Percentiles rank a stretch among this genome's conserved stretches.
Conservation (phyloP, 2,888 invertebrate species). For the Metacarcinus magister region DNA sequence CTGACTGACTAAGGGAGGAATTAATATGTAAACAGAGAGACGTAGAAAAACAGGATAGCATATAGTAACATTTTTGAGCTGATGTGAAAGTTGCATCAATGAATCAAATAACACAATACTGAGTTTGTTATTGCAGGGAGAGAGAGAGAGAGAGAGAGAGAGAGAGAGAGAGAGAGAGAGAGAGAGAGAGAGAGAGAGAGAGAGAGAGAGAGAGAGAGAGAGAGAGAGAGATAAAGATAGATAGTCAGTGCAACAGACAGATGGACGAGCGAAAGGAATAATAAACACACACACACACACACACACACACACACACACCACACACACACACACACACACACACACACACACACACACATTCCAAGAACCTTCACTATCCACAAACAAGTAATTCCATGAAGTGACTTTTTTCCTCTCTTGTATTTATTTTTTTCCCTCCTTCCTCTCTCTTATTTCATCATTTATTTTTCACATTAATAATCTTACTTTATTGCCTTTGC, state of each 20-base stretch:
- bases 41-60: too few species aligned
- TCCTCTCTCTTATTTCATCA: not conserved
- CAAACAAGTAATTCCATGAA: too few species aligned
- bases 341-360: not conserved
- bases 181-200: slow-evolving; percentile 26
- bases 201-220: not conserved
- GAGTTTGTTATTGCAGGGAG: not conserved
- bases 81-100: too few species aligned
- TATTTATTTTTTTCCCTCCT: not conserved
- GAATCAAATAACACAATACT: too few species aligned
- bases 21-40: too few species aligned
- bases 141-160: not conserved
- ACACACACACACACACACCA: too few species aligned
- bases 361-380: too few species aligned
- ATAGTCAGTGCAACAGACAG: not conserved
- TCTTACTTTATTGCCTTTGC: not conserved
- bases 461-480: not conserved
- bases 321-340: not conserved
- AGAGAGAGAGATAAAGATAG: not conserved
- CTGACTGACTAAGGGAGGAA: not conserved
- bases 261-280: not conserved
- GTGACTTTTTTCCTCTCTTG: not conserved
- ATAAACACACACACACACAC: not conserved
- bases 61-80: too few species aligned
- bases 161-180: not conserved